Evolutionary conservation across 2,113 vertebrate species (phyloP).

Genomic region (Periophthalmodon schlosseri): DNA sequence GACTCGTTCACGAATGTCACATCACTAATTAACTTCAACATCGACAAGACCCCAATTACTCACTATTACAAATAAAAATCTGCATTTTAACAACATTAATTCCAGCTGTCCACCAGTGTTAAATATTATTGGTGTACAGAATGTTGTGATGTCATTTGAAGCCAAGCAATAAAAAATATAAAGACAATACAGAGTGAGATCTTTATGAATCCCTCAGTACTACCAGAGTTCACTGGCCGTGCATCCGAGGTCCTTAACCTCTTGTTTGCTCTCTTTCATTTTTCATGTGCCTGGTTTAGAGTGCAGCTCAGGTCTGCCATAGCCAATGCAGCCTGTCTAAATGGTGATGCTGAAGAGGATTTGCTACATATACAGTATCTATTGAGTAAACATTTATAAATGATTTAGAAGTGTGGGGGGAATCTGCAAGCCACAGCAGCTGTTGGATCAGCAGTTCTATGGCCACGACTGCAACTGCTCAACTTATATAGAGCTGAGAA

Average conservation of each 20-base stretch:
- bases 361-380: conserved; percentile 37
- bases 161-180: conserved; percentile 22
- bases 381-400: conserved; percentile 69
- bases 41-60: too few relatives aligned
- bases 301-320: conserved; percentile 31
- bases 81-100: too few relatives aligned
- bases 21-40: too few relatives aligned
- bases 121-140: too few relatives aligned
- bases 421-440: conserved; percentile 46
- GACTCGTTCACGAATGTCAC: too few relatives aligned
- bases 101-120: too few relatives aligned
- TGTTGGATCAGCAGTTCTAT: conserved; percentile 34
- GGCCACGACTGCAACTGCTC: conserved; percentile 11
- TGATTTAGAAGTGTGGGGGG: conserved; percentile 57
- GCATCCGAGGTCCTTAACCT: conserved; percentile 52
- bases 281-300: conserved; percentile 63
- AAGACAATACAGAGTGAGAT: conserved; percentile 9
- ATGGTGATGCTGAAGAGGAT: conserved; percentile 36
- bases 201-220: conserved; percentile 32
- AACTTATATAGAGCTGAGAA: not conserved
- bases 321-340: conserved; percentile 42
- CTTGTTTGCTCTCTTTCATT: conserved; percentile 67
- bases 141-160: conserved; percentile 17
- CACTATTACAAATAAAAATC: too few relatives aligned
- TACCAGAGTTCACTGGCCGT: conserved; percentile 29